These are phyloP conservation scores for Leptura quadrifasciata DNA, from an alignment of 2,888 invertebrate genomes.

Conservation along the genomic window DNA sequence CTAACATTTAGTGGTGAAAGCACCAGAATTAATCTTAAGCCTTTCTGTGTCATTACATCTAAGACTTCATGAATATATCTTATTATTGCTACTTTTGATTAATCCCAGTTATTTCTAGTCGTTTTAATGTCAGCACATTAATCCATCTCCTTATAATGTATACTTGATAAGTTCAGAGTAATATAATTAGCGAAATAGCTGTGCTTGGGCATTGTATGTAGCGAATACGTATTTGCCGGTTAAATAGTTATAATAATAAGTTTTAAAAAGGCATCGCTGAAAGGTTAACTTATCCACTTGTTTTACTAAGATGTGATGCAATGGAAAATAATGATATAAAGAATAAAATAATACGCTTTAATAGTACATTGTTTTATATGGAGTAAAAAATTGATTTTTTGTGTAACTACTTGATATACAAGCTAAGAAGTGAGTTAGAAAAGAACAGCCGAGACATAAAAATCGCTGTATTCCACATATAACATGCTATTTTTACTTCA, in stretches of 20 bases:
- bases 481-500: no score
- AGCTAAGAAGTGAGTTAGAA: no score
- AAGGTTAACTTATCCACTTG: background rate
- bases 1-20: background rate
- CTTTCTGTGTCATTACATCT: background rate
- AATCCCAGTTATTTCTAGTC: background rate
- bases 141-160: slow-evolving; percentile 1
- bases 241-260: background rate
- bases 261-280: background rate
- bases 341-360: no score
- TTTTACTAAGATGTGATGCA: background rate
- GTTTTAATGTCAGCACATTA: slow-evolving; percentile 1
- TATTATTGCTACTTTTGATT: background rate
- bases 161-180: slow-evolving; percentile 7
- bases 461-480: no score
- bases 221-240: background rate
- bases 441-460: no score
- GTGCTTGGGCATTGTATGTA: background rate
- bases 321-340: background rate
- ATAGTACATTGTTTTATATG: no score
- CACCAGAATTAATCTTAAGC: background rate
- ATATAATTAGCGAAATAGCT: background rate
- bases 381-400: no score
- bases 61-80: background rate
- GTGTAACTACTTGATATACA: no score